Percentiles rank a stretch among this genome's conserved stretches.
phyloP scores from a whole-genome alignment of 1,140 invertebrate genomes.

The Druon quercuslanigerum region DNA sequence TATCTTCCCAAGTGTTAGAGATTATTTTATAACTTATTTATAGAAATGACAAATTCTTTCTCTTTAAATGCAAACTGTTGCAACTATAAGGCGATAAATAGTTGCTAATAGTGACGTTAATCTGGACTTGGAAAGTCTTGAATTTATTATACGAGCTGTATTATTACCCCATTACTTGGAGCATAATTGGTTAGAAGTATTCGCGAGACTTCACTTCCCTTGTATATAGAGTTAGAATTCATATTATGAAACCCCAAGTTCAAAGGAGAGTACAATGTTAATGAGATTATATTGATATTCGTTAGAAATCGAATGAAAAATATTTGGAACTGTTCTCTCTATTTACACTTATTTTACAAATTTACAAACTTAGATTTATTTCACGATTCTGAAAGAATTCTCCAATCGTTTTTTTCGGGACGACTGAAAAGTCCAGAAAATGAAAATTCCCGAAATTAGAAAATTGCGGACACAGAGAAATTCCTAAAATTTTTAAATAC shows the following conservation, averaged over 20 bases:
- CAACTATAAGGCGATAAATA: constrained; percentile 23
- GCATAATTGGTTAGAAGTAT: constrained; percentile 33
- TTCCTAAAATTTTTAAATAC: too few relatives aligned
- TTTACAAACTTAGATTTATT: constrained; percentile 3
- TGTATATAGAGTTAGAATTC: constrained; percentile 28
- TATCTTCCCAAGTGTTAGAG: constrained; percentile 14
- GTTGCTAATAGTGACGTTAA: constrained; percentile 24
- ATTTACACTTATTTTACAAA: constrained; percentile 15
- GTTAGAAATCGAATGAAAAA: constrained; percentile 13
- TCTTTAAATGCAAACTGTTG: background rate
- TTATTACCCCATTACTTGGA: constrained; percentile 2
- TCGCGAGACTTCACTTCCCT: constrained; percentile 17
- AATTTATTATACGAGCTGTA: constrained; percentile 7
- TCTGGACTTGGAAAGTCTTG: constrained; percentile 2
- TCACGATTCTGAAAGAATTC: too few relatives aligned
- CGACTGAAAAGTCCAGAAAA: too few relatives aligned
- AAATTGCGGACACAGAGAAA: too few relatives aligned
- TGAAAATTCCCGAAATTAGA: too few relatives aligned
- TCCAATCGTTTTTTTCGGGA: too few relatives aligned
- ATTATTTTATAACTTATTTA: constrained; percentile 41
- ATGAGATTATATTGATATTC: constrained; percentile 33
- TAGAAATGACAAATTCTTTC: constrained; percentile 36
- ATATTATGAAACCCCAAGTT: constrained; percentile 9
- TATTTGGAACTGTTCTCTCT: constrained; percentile 31
- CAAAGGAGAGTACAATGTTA: constrained; percentile 32